phyloP scores from a whole-genome alignment of 2,113 vertebrate genomes.

The Larimichthys crocea region DNA sequence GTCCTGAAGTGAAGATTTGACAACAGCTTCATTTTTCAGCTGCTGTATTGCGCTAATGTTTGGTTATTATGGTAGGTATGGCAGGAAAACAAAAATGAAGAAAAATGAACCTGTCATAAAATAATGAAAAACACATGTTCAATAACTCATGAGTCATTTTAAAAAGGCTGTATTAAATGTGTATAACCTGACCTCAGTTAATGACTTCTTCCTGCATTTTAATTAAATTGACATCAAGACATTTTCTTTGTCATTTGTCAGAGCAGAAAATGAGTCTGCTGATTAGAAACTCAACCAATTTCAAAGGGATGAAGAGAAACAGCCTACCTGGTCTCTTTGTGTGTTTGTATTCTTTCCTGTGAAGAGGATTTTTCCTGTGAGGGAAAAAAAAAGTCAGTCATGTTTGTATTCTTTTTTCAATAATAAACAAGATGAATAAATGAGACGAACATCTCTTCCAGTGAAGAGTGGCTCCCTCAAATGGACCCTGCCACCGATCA shows the following conservation, averaged over 20 bases:
- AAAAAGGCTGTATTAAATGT: not conserved
- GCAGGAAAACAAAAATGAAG: not conserved
- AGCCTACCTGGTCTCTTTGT: constrained; percentile 70
- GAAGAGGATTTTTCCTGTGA: constrained; percentile 82
- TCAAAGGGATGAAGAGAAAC: not conserved
- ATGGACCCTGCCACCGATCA: too few species aligned
- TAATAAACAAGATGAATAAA: not conserved
- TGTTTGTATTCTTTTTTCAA: not conserved
- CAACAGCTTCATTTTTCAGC: not conserved
- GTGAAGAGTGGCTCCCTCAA: not conserved
- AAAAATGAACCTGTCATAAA: too few species aligned
- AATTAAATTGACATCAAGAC: not conserved
- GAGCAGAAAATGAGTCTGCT: not conserved
- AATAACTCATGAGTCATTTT: not conserved
- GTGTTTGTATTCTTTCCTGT: constrained; percentile 85
- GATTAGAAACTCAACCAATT: not conserved
- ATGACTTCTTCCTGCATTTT: not conserved
- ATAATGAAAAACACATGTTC: too few species aligned
- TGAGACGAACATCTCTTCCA: not conserved
- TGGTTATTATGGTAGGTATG: not conserved
- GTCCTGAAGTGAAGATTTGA: too few species aligned
- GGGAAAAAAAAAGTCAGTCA: not conserved
- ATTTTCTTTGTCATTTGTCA: not conserved
- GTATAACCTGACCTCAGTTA: not conserved
- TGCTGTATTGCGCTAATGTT: not conserved